Evolutionary conservation across 2,797 vertebrate genomes (phyloP), one percentile per base, ranked within the genome.

Genomic region (Simalia tracyae): DNA sequence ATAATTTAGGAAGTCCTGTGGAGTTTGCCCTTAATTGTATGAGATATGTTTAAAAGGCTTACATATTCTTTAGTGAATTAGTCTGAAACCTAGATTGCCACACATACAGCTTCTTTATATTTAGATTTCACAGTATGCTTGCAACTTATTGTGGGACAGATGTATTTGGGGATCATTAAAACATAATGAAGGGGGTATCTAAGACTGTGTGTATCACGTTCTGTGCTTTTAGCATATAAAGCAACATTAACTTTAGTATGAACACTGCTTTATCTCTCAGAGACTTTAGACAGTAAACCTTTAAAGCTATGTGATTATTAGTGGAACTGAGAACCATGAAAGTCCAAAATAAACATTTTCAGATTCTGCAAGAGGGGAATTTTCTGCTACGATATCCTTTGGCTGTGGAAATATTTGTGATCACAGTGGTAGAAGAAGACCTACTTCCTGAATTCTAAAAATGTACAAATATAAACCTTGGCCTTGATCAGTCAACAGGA

Each of bases 251-350:
- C 24, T 90, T 87, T 86, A 89, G 56, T 0, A 2, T 68, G 92
- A 92, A 91, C 57, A 42, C 3, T 63, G 86, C 86, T 95, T 95
- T 92, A 84, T 94, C 91, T 91, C 31, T 26, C 91, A 92, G 31
- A 54, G 86, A 84, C 26, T 76, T 17, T 68, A 89, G 89, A 17
- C 50, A 94, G 92, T 92, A 92, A 95, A 94, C 59, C 66, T 46
- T 91, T 93, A 94, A 95, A 93, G 24, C 57, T 59, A 91, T 64
- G 50, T 66, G 56, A 93, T 95, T 94, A 89, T 94, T 46, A 91
- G 88, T 94, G 85, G 60, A 95, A 72, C 12, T 57, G 17, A 72
- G 31, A 22, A 63, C 12, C 26, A 64, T 56, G 56, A 22, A 63
- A 94, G 17, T 57, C 2, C 81, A 94, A 46, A 91, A 92, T 94